Conservation (phyloP, 1,140 invertebrate species). For the Magallana ariakensis region DNA sequence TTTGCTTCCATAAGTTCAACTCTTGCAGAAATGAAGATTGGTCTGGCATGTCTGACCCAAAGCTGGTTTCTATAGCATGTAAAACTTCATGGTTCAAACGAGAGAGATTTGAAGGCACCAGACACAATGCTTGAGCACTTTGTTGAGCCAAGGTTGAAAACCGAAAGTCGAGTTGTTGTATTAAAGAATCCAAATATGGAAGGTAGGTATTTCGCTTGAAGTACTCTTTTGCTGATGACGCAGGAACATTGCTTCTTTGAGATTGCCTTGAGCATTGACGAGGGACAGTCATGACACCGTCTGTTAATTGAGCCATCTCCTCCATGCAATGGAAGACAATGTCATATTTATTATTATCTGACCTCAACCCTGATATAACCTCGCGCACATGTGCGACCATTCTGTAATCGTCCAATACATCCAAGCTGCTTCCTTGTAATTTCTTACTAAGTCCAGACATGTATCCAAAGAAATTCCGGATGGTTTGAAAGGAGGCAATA, state of each 20-base stretch:
- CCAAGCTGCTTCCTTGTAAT: conserved; percentile 53
- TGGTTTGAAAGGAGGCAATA: conserved; percentile 56
- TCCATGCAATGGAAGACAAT: conserved; percentile 30
- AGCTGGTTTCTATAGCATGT: background rate
- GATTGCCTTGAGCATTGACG: conserved; percentile 56
- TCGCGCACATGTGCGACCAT: conserved; percentile 41
- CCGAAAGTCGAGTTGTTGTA: conserved; percentile 44
- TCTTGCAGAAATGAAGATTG: conserved; percentile 34
- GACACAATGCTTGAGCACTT: background rate
- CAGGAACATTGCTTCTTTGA: conserved; percentile 54
- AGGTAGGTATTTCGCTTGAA: conserved; percentile 50
- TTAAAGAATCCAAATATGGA: conserved; percentile 50
- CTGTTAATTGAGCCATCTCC: conserved; percentile 48
- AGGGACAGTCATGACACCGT: conserved; percentile 45
- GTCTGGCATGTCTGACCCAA: conserved; percentile 29
- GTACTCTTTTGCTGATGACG: conserved; percentile 46
- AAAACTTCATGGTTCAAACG: background rate
- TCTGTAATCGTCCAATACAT: conserved; percentile 51
- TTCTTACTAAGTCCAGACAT: conserved; percentile 49
- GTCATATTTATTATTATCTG: conserved; percentile 45
- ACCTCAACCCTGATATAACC: background rate
- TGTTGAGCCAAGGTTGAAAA: conserved; percentile 22
- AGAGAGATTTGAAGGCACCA: conserved; percentile 18
- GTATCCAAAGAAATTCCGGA: conserved; percentile 56
- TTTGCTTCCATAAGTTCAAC: conserved; percentile 22